Evolutionary conservation across 2,888 invertebrate species (phyloP).

Genomic region (Apeira syringaria): DNA sequence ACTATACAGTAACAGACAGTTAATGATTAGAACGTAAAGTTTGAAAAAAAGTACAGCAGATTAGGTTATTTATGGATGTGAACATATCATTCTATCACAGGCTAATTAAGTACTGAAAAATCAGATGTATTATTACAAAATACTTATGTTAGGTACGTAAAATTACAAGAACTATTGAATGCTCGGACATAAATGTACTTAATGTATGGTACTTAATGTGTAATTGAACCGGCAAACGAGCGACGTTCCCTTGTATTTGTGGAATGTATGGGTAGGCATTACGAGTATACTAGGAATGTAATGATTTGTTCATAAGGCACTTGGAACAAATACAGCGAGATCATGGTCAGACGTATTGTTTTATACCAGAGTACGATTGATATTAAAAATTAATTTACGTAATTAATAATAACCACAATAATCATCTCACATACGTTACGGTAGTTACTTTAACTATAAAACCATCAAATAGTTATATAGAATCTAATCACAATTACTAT

Average conservation of each 20-base stretch:
- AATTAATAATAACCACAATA: slow-evolving; percentile 27
- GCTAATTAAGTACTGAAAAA: slow-evolving; percentile 66
- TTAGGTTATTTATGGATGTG: slow-evolving; percentile 24
- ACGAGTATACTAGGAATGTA: slow-evolving; percentile 66
- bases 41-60: slow-evolving; percentile 37
- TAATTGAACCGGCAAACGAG: slow-evolving; percentile 14
- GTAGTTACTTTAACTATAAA: slow-evolving; percentile 50
- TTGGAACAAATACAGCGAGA: slow-evolving; percentile 77
- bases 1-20: too few species aligned
- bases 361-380: slow-evolving; percentile 28
- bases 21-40: slow-evolving; percentile 32
- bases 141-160: slow-evolving; percentile 6
- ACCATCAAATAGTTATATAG: slow-evolving; percentile 66
- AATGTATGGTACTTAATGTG: slow-evolving; percentile 3
- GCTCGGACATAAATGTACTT: slow-evolving; percentile 11
- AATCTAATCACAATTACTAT: slow-evolving; percentile 35
- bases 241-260: too few species aligned
- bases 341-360: slow-evolving; percentile 48
- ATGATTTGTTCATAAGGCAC: slow-evolving; percentile 80
- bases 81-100: slow-evolving; percentile 66
- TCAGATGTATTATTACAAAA: slow-evolving; percentile 19
- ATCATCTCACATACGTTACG: slow-evolving; percentile 30
- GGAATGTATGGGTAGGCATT: slow-evolving; percentile 59
- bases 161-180: slow-evolving; percentile 13
- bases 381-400: slow-evolving; percentile 24